Evolutionary conservation across 2,888 invertebrate species (phyloP).

Genomic region (Perizoma flavofasciatum): DNA sequence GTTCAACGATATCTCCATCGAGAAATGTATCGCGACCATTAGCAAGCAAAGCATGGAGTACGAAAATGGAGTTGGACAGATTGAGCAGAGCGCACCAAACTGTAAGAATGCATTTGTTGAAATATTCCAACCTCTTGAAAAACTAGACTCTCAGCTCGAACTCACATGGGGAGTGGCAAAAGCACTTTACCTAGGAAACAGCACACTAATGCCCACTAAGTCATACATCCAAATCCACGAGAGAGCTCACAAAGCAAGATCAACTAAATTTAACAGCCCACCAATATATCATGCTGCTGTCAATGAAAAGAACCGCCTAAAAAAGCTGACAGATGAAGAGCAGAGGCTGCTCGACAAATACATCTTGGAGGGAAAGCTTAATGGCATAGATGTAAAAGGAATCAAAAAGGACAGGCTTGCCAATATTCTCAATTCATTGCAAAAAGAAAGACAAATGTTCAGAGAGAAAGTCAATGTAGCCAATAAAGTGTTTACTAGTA

Average conservation of each 20-base stretch:
- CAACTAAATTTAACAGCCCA: constrained; percentile 88
- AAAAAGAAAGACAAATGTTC: constrained; percentile 85
- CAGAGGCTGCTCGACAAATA: constrained; percentile 90
- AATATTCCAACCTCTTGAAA: constrained; percentile 90
- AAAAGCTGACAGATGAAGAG: constrained; percentile 84
- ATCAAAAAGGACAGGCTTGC: constrained; percentile 73
- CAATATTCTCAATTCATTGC: constrained; percentile 78
- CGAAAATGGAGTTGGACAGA: constrained; percentile 88
- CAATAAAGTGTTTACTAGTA: constrained; percentile 86
- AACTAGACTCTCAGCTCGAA: constrained; percentile 88
- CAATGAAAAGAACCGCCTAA: constrained; percentile 75
- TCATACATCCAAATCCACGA: constrained; percentile 91
- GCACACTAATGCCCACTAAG: constrained; percentile 90
- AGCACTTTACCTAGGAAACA: constrained; percentile 91
- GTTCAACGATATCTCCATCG: constrained; percentile 91
- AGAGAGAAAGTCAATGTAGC: constrained; percentile 87
- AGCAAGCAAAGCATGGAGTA: constrained; percentile 92
- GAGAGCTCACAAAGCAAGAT: constrained; percentile 89
- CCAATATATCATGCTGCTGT: constrained; percentile 88
- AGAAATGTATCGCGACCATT: constrained; percentile 93
- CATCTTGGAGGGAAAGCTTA: constrained; percentile 91
- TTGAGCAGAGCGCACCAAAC: constrained; percentile 82
- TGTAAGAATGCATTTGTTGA: constrained; percentile 86
- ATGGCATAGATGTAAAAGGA: constrained; percentile 88
- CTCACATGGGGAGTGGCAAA: constrained; percentile 95